A percentile compares a stretch with the other conserved stretches of the same genome.
Evolutionary conservation across 2,888 invertebrate species (phyloP).

Genomic region (Ditylenchus weischeri): DNA sequence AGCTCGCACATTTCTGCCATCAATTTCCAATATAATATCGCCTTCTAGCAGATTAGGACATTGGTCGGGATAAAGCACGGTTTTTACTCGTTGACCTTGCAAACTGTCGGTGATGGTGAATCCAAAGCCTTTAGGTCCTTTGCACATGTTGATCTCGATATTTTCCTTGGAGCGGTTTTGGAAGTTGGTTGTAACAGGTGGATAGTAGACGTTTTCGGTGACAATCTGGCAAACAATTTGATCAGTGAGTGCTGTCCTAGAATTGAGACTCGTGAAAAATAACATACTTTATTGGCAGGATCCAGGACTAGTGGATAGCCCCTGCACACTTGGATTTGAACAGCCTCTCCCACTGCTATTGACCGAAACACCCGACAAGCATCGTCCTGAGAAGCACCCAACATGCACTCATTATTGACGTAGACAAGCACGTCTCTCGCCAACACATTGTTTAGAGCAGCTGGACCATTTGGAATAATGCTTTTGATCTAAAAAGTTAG

Average conservation of each 20-base stretch:
- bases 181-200: slow-evolving; percentile 41
- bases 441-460: slow-evolving; percentile 85
- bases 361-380: slow-evolving; percentile 92
- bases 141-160: slow-evolving; percentile 66
- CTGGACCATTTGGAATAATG: slow-evolving; percentile 85
- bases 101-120: slow-evolving; percentile 97
- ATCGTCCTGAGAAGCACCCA: slow-evolving; percentile 89
- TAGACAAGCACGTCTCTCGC: slow-evolving; percentile 84
- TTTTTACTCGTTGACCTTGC: slow-evolving; percentile 71
- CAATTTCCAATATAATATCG: slow-evolving; percentile 59
- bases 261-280: neutral
- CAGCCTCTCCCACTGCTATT: slow-evolving; percentile 81
- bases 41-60: slow-evolving; percentile 83
- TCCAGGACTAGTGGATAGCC: slow-evolving; percentile 94
- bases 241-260: neutral
- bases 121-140: slow-evolving; percentile 90
- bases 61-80: slow-evolving; percentile 78
- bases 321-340: slow-evolving; percentile 80
- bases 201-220: slow-evolving; percentile 52
- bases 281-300: slow-evolving; percentile 67
- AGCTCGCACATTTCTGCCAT: slow-evolving; percentile 70
- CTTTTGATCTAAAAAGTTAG: slow-evolving; percentile 74
- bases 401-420: slow-evolving; percentile 82
- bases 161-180: slow-evolving; percentile 30
- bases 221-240: slow-evolving; percentile 44